Evolutionary conservation across 2,113 vertebrate species (phyloP).

Genomic region (Oreocharis arfaki): DNA sequence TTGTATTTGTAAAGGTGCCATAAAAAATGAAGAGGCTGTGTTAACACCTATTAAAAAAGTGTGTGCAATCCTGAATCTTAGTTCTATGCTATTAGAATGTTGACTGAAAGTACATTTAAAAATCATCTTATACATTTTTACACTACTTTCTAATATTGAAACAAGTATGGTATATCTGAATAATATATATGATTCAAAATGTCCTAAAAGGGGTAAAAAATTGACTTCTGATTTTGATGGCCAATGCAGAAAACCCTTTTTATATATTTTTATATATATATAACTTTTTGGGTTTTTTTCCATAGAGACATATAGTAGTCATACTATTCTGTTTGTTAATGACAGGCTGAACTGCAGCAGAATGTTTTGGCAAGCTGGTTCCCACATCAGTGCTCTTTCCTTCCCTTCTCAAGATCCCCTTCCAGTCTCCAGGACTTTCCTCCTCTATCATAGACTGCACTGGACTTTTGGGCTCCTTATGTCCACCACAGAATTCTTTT

Average conservation of each 20-base stretch:
- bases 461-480: neutral
- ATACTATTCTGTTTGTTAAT: neutral
- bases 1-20: neutral
- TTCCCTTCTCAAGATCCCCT: neutral
- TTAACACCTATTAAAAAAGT: neutral
- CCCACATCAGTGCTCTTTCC: neutral
- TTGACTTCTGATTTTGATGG: neutral
- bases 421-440: neutral
- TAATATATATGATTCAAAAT: neutral
- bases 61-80: fast-evolving
- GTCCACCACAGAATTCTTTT: neutral
- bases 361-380: neutral
- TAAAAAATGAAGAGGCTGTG: neutral
- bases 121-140: neutral
- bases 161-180: neutral
- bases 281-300: neutral
- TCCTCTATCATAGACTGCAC: neutral
- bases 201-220: neutral
- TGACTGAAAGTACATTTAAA: neutral
- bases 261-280: no score
- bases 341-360: neutral
- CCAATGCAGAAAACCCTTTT: neutral
- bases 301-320: neutral
- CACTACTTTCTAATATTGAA: neutral
- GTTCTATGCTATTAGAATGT: neutral